Conservation (phyloP, 1,140 invertebrate species). For the Lordiphosa stackelbergi region DNA sequence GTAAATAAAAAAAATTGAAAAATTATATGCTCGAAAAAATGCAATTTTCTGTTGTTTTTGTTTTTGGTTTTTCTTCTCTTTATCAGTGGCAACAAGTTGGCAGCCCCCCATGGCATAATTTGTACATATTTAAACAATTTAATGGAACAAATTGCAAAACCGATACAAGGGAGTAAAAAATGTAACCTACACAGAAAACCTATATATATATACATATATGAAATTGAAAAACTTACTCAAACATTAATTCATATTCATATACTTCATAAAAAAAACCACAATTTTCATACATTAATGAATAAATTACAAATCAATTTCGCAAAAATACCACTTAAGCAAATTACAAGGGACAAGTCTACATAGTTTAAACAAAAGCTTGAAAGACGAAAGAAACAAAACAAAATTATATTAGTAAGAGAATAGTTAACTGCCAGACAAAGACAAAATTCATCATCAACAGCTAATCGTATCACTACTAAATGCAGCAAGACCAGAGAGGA, state of each 20-base stretch:
- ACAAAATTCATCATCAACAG: constrained; percentile 31
- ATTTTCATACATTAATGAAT: constrained; percentile 27
- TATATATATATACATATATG: not conserved
- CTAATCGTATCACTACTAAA: constrained; percentile 39
- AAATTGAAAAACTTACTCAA: constrained; percentile 59
- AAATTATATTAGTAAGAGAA: constrained; percentile 14
- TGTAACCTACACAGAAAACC: constrained; percentile 44
- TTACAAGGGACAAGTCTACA: constrained; percentile 59
- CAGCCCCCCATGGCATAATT: constrained; percentile 30
- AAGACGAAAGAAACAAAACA: constrained; percentile 18
- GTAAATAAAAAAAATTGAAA: constrained; percentile 63
- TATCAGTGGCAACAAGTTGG: constrained; percentile 35
- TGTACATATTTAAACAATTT: constrained; percentile 60
- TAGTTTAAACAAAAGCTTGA: constrained; percentile 36
- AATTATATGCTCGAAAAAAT: constrained; percentile 46
- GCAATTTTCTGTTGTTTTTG: constrained; percentile 38
- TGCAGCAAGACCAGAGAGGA: constrained; percentile 1
- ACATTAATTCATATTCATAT: constrained; percentile 62
- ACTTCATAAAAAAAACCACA: constrained; percentile 38
- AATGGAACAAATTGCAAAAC: constrained; percentile 74
- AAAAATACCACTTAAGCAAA: constrained; percentile 55
- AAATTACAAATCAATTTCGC: constrained; percentile 47
- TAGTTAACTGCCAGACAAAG: constrained; percentile 24
- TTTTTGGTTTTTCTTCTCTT: constrained; percentile 19
- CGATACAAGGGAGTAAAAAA: constrained; percentile 69